Percentiles rank a stretch among this genome's conserved stretches.
Conservation (phyloP, 2,888 invertebrate genomes). For the Cephus sareptanus region DNA sequence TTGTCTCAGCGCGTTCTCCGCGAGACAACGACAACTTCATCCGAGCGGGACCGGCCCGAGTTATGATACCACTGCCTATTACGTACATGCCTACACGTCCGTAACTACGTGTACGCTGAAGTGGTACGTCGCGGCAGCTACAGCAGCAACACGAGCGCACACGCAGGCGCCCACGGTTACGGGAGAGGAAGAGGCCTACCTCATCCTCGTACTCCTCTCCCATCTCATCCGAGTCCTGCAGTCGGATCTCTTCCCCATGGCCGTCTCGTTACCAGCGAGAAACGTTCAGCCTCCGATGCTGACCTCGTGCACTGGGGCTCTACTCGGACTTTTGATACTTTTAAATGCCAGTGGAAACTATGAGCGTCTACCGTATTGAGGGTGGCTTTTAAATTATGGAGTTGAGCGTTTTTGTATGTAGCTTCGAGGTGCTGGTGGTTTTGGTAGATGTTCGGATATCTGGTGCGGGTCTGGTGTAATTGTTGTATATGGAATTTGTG, state of each 20-base stretch:
- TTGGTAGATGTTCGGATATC: not conserved
- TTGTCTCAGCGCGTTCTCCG: conserved; percentile 54
- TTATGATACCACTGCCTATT: conserved; percentile 15
- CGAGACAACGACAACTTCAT: conserved; percentile 64
- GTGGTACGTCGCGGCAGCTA: not conserved
- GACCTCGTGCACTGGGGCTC: not conserved
- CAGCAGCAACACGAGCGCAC: not conserved
- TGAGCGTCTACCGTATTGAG: not conserved
- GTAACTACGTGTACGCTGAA: not conserved
- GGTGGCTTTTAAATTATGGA: not conserved
- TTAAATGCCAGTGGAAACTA: not conserved
- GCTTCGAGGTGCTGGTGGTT: not conserved
- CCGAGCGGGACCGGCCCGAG: conserved; percentile 41
- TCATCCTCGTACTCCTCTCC: not conserved
- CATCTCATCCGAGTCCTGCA: not conserved
- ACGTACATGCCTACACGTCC: conserved; percentile 6
- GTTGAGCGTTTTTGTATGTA: not conserved
- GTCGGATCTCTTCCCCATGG: conserved; percentile 15
- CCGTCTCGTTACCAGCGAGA: conserved; percentile 19
- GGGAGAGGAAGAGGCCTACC: not conserved
- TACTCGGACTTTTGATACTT: not conserved
- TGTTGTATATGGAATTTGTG: not conserved
- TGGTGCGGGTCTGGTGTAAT: not conserved
- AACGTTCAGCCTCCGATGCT: not conserved
- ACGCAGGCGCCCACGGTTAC: not conserved